These are phyloP conservation scores for Neostethus bicornis DNA, from an alignment of 2,797 vertebrate genomes.

Conservation along the genomic window DNA sequence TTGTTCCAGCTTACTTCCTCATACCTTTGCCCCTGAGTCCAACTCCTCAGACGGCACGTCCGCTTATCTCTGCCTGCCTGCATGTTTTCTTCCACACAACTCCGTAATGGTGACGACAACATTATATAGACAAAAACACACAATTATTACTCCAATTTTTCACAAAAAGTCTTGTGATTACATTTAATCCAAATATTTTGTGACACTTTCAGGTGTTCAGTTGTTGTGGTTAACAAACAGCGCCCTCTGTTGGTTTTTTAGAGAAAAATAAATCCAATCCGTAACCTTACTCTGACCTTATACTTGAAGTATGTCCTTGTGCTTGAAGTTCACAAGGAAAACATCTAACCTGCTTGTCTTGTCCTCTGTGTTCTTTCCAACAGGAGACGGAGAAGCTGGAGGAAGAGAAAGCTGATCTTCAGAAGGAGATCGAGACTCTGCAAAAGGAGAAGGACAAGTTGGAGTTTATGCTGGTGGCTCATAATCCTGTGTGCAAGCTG, in stretches of 20 bases:
- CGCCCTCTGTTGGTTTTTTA: conserved; percentile 60
- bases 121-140: too few relatives aligned
- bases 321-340: too few relatives aligned
- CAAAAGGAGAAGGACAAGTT: conserved; percentile 99
- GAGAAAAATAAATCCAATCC: conserved; percentile 2
- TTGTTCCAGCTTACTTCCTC: conserved; percentile 66
- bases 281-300: too few relatives aligned
- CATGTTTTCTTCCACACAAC: too few relatives aligned
- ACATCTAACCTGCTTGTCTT: too few relatives aligned
- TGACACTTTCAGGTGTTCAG: conserved; percentile 13
- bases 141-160: too few relatives aligned
- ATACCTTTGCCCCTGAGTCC: conserved; percentile 74
- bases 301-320: too few relatives aligned
- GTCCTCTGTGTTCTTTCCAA: not conserved
- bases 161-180: too few relatives aligned
- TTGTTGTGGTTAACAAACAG: conserved; percentile 43
- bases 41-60: conserved; percentile 67
- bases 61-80: conserved; percentile 51
- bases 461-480: conserved; percentile 98
- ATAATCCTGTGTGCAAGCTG: conserved; percentile 95
- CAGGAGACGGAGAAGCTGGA: conserved; percentile 98
- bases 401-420: conserved; percentile 94
- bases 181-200: conserved; percentile 10
- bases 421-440: conserved; percentile 95
- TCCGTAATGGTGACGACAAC: too few relatives aligned